Base-by-base conservation (phyloP, 2,797 vertebrate genomes). In the Diplodus sargus region DNA sequence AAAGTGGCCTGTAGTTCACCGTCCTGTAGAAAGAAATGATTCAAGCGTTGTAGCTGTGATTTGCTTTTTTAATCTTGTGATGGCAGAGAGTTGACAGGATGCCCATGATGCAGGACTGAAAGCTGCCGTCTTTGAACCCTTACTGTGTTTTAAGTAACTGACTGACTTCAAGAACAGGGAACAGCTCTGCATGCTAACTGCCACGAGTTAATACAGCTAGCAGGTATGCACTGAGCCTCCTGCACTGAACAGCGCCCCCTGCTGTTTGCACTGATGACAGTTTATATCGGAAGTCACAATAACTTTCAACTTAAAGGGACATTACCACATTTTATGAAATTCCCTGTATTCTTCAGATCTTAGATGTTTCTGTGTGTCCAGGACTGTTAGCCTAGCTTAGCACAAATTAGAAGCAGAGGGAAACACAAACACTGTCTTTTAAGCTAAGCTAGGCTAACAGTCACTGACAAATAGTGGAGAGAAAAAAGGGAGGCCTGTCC, bases 151-250 rank as follows among this genome's bases (percentile, higher is more conserved):
- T 42, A 15, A n/a, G 23, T 23, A 17, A 23, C 49, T 42, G 30
- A 42, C 15, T 43, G n/a, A 43, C 39, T 66, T 67, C 52, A 54
- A 6, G 4, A 54, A 13, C 34, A n/a, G 54, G 20, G 39, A 59
- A 59, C 57, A 11, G 30, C 57, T 59, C 57, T 13, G 57, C 11
- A 59, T 39, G 58, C 52, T 45, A 68, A 45, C 39, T 56, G 39
- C 39, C 25, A n/a, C 57, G 16, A n/a, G 30, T 17, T 5, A 14
- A 48, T 30, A 16, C 13, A 48, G 67, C 67, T 47, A 49, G 45
- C 23, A 14, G 18, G 25, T 45, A 17, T 59, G 28, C 23, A 63
- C 23, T 45, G 43, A 20, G 61, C 45, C 28, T 48, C 23, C 23
- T 18, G 17, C 8, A 20, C 45, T 14, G 5, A n/a, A 49, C 62